Evolutionary conservation across 2,113 vertebrate species (phyloP).

Genomic region (Cinclus cinclus): DNA sequence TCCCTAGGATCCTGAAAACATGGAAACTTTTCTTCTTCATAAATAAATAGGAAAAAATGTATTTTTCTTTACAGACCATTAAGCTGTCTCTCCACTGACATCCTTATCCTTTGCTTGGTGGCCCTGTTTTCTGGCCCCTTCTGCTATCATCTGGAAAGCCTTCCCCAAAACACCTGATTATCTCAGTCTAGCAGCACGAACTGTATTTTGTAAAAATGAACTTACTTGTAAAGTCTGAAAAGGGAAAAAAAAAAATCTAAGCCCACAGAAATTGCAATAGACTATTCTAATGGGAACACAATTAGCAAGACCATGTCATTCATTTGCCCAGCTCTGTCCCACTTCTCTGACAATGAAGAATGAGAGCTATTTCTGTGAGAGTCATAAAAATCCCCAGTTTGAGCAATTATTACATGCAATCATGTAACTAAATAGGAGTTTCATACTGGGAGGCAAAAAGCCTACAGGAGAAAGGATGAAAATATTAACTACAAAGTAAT

Average conservation of each 20-base stretch:
- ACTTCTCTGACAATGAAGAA: background rate
- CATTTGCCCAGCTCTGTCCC: background rate
- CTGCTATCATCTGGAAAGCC: background rate
- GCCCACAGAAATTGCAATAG: background rate
- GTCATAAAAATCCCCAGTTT: background rate
- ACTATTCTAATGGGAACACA: background rate
- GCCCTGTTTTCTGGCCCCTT: background rate
- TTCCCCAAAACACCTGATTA: background rate
- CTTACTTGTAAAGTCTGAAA: background rate
- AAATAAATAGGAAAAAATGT: background rate
- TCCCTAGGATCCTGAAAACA: background rate
- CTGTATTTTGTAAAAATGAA: background rate
- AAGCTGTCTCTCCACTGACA: background rate
- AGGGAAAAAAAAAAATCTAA: background rate
- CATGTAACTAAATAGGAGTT: constrained; percentile 8
- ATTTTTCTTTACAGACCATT: background rate
- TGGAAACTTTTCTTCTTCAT: background rate
- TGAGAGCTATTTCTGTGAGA: background rate
- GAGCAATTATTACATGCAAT: constrained; percentile 13
- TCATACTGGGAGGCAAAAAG: constrained; percentile 43
- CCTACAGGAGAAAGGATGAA: background rate
- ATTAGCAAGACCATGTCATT: background rate
- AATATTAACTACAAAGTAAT: constrained; percentile 36
- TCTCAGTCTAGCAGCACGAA: background rate
- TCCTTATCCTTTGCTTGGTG: background rate